A percentile compares a stretch with the other conserved stretches of the same genome.
Conservation (phyloP, 1,140 invertebrate species). For the Caenorhabditis brenneri region DNA sequence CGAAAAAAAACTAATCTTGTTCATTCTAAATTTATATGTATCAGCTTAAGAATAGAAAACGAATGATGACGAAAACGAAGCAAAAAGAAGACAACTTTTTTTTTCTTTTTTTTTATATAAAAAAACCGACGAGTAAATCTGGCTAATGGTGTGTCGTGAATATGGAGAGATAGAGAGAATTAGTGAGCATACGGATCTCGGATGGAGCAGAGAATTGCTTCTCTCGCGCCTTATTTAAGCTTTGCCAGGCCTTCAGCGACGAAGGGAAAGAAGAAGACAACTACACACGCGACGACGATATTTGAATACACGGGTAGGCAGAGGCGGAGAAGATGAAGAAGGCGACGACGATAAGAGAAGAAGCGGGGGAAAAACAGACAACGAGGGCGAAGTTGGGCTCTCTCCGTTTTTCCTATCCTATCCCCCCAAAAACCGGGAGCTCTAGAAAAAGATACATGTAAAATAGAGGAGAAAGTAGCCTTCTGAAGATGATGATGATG, state of each 20-base stretch:
- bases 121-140: constrained; percentile 41
- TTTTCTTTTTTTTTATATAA: background rate
- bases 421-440: background rate
- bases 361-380: constrained; percentile 14
- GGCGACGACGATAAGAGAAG: background rate
- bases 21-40: background rate
- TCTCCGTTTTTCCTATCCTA: background rate
- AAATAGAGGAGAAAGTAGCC: background rate
- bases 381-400: constrained; percentile 8
- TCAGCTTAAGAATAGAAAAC: background rate
- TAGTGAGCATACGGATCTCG: background rate
- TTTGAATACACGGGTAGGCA: constrained; percentile 18
- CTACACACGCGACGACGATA: constrained; percentile 25
- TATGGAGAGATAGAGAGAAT: background rate
- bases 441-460: background rate
- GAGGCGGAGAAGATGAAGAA: background rate
- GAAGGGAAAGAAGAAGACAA: background rate
- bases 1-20: background rate
- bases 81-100: constrained; percentile 32
- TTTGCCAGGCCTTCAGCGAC: background rate
- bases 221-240: constrained; percentile 34
- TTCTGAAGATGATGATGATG: background rate
- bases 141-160: constrained; percentile 11
- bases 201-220: background rate
- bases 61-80: background rate